Percentiles rank a stretch among this genome's conserved stretches.
These are phyloP conservation scores for Sarcophaga bullata DNA, from an alignment of 1,140 invertebrate genomes.

Conservation along the genomic window DNA sequence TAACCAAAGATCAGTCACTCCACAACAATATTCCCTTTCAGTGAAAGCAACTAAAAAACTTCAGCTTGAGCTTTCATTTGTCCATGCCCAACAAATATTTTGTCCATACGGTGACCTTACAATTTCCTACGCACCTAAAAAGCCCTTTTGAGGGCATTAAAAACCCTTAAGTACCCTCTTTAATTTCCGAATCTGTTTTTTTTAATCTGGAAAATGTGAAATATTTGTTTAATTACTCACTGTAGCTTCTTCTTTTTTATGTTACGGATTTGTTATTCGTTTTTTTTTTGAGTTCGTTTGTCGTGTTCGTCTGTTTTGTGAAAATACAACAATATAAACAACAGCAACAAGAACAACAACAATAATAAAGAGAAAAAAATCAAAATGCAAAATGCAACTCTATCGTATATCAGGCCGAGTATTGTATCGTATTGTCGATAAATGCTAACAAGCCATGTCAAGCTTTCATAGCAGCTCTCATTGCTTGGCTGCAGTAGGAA, in stretches of 20 bases:
- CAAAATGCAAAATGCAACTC: slow-evolving; percentile 13
- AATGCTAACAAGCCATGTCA: slow-evolving; percentile 26
- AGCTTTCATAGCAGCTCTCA: neutral
- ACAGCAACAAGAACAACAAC: neutral
- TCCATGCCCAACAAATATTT: no score
- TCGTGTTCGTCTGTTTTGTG: neutral
- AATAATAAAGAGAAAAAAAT: neutral
- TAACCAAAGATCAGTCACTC: no score
- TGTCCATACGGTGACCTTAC: no score
- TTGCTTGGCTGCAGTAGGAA: slow-evolving; percentile 13
- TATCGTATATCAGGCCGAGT: neutral
- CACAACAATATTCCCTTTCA: no score
- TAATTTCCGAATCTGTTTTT: neutral
- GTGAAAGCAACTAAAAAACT: no score
- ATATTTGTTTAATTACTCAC: slow-evolving; percentile 41
- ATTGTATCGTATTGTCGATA: neutral
- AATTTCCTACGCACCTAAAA: no score
- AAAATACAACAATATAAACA: slow-evolving; percentile 11
- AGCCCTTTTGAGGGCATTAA: neutral
- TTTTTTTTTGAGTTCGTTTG: no score
- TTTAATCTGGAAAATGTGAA: neutral
- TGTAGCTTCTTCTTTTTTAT: slow-evolving; percentile 31
- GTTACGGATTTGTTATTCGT: no score
- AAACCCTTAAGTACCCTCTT: neutral
- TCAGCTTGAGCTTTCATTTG: no score